Evolutionary conservation across 2,113 vertebrate genomes (phyloP).

Genomic region (Leptocoma aspasia): DNA sequence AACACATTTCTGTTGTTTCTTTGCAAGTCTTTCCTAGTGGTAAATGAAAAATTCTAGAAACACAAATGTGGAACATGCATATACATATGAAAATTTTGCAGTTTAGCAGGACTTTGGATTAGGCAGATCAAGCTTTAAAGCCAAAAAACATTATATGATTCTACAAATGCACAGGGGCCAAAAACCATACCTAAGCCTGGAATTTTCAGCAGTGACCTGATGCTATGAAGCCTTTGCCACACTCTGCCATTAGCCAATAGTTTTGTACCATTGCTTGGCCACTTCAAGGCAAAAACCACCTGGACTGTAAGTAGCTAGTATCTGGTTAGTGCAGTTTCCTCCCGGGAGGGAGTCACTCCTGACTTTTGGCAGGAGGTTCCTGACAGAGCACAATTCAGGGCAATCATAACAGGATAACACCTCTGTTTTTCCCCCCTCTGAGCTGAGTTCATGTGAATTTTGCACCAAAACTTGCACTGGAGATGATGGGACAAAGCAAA

Average conservation of each 20-base stretch:
- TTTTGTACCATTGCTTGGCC: neutral
- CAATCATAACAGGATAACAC: neutral
- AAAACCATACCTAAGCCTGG: neutral
- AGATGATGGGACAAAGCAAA: neutral
- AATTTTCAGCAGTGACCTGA: neutral
- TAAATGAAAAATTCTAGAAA: neutral
- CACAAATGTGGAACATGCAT: neutral
- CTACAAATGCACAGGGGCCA: neutral
- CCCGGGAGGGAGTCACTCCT: neutral
- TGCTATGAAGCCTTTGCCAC: neutral
- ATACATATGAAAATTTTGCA: neutral
- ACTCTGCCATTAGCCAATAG: neutral
- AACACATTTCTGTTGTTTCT: neutral
- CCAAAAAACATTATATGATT: neutral
- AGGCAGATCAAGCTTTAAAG: neutral
- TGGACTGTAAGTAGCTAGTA: neutral
- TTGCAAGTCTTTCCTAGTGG: neutral
- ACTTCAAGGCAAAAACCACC: neutral
- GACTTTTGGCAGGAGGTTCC: neutral
- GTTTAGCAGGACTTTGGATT: neutral
- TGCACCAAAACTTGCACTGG: neutral
- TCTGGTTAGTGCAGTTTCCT: neutral
- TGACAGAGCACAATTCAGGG: neutral
- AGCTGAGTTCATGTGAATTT: neutral
- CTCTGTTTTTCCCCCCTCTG: fast-evolving